These are phyloP conservation scores for Cephus runcator DNA, from an alignment of 2,888 invertebrate genomes.

Conservation along the genomic window DNA sequence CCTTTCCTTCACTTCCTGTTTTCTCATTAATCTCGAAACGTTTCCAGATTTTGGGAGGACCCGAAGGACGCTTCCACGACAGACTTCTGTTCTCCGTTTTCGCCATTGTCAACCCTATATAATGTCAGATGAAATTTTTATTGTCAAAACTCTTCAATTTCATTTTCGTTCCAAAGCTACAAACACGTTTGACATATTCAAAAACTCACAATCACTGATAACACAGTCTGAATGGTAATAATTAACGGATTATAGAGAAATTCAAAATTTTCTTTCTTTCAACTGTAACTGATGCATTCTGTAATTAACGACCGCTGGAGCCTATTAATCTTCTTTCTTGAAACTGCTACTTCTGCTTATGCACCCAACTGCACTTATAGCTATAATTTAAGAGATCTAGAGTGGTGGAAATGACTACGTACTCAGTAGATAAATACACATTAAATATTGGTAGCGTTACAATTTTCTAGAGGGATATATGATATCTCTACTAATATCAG, in stretches of 20 bases:
- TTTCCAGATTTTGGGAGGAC: constrained; percentile 50
- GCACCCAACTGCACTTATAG: neutral
- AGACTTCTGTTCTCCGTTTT: neutral
- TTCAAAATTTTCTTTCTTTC: neutral
- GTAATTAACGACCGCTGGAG: neutral
- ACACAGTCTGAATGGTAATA: neutral
- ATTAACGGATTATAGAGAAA: neutral
- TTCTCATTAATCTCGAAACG: constrained; percentile 36
- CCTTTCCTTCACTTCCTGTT: constrained; percentile 12
- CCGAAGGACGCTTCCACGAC: constrained; percentile 33
- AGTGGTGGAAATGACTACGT: neutral
- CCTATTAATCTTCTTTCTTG: neutral
- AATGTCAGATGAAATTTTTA: no score
- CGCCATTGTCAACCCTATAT: neutral
- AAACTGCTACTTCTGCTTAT: neutral
- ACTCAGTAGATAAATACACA: neutral
- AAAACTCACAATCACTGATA: neutral
- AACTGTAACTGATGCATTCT: neutral
- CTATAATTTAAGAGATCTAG: neutral
- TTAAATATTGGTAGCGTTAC: neutral
- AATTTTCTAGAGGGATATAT: neutral
- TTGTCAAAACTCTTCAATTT: no score
- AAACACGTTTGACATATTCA: neutral
- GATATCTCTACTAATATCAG: neutral
- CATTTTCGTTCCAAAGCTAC: neutral